Percentiles rank a stretch among this genome's conserved stretches.
Evolutionary conservation across 2,797 vertebrate species (phyloP).

Genomic region (Amazonetta brasiliensis): DNA sequence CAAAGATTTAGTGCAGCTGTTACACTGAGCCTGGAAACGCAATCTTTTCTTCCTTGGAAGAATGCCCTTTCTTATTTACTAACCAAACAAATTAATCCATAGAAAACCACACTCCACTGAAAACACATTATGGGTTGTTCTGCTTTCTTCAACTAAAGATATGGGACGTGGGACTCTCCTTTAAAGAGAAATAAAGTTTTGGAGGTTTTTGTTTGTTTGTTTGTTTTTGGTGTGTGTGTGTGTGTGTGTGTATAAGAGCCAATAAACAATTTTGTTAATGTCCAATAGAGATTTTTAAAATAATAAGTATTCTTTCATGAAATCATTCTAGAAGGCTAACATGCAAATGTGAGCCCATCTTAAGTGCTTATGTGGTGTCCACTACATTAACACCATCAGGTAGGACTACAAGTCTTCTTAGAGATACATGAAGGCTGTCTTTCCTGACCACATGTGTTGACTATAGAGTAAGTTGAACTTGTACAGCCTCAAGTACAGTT

Average conservation of each 20-base stretch:
- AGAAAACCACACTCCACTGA: neutral
- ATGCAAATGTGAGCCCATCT: neutral
- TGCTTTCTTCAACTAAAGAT: neutral
- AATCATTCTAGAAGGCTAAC: neutral
- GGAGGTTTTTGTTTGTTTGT: neutral
- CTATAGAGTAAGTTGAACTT: neutral
- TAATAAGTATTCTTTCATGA: neutral
- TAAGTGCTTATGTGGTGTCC: neutral
- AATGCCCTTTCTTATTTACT: neutral
- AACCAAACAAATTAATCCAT: slow-evolving; percentile 5
- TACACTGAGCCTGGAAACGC: neutral
- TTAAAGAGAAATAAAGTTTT: neutral
- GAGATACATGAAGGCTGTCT: neutral
- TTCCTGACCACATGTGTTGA: neutral
- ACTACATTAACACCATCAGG: neutral
- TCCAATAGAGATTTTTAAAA: neutral
- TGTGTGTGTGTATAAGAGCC: neutral
- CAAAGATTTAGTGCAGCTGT: neutral
- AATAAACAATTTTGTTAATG: neutral
- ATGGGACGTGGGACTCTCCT: neutral
- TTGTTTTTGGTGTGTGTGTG: neutral
- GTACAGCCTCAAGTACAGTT: neutral
- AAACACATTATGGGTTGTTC: neutral
- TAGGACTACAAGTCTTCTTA: neutral
- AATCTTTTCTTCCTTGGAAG: neutral